Base-by-base conservation (phyloP, 2,797 vertebrate genomes). In the Channallabes apus region DNA sequence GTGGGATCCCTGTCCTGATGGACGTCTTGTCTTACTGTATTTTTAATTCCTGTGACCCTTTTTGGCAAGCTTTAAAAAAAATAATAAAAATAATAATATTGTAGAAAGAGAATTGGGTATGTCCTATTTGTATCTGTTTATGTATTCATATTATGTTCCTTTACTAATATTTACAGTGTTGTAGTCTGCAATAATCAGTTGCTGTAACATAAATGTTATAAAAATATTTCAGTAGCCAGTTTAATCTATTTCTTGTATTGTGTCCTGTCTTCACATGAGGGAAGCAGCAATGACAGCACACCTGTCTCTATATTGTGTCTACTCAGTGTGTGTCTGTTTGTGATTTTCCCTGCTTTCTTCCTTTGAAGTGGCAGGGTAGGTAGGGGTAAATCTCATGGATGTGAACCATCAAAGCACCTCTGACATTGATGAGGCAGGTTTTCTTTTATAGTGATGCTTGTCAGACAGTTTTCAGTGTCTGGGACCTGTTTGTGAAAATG, bases 321-420 rank as follows among this genome's bases (percentile, higher is more conserved):
- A 29, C 29, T 67, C 83, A 58, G 46, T 87, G 64, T 84, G 84
- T 51, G 56, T 59, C 82, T 54, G 51, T 71, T 84, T 83, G 85
- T 14, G 12, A 56, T 29, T 41, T 88, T 86, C 61, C 79, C 46
- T 69, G 79, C 76, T 86, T 88, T 65, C 64, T 85, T 51, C 59
- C 84, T 88, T 88, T 89, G 86, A 89, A 89, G 89, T 88, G 87
- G 84, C 82, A 89, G 76, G 32, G 79, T 22, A 32, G 59, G 71
- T 76, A 64, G 86, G 35, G 32, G 80, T 87, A 85, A 84, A 88
- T 86, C 86, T 87, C 78, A 61, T 86, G 89, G 82, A 87, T 87
- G 75, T 84, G 72, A 88, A 69, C 84, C 87, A 84, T 88, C 86
- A 89, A 87, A 87, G 84, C 82, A 46, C 82, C 78, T 86, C 80